These are phyloP conservation scores for Selene dorsalis DNA, from an alignment of 2,797 vertebrate species.

Conservation along the genomic window DNA sequence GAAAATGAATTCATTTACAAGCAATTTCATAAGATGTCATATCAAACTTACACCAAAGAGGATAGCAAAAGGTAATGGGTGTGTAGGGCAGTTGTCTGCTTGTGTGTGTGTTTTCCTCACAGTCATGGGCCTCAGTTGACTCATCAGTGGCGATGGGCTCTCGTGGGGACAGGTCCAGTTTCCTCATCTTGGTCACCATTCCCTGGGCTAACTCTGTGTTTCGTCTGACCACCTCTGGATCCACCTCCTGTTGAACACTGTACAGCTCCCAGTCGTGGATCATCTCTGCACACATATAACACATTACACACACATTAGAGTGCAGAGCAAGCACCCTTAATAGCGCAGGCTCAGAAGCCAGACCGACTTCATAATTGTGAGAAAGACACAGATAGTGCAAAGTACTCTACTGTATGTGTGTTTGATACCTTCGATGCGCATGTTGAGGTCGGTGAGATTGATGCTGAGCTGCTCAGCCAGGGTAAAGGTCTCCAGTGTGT, in stretches of 20 bases:
- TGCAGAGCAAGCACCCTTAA: not conserved
- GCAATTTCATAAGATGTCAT: not conserved
- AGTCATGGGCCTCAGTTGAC: slow-evolving; percentile 83
- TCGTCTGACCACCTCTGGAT: slow-evolving; percentile 83
- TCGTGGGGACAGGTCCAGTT: slow-evolving; percentile 82
- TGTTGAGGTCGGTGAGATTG: slow-evolving; percentile 86
- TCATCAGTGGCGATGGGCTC: slow-evolving; percentile 86
- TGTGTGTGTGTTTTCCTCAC: slow-evolving; percentile 81
- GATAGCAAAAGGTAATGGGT: not conserved
- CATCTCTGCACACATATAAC: slow-evolving; percentile 84
- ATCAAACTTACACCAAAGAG: not conserved
- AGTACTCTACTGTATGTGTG: not conserved
- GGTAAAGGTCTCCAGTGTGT: slow-evolving; percentile 83
- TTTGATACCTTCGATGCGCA: slow-evolving; percentile 89
- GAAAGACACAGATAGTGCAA: not conserved
- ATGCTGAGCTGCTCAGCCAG: slow-evolving; percentile 87
- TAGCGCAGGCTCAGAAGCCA: too few relatives aligned
- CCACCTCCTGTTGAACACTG: slow-evolving; percentile 87
- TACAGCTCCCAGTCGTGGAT: slow-evolving; percentile 91
- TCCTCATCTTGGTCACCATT: slow-evolving; percentile 88
- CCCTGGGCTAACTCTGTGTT: slow-evolving; percentile 81
- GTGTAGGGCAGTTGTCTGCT: not conserved
- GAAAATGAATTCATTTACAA: not conserved
- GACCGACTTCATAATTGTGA: not conserved
- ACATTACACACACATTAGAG: not conserved